phyloP scores from a whole-genome alignment of 1,140 invertebrate species.

The Lordiphosa collinella region DNA sequence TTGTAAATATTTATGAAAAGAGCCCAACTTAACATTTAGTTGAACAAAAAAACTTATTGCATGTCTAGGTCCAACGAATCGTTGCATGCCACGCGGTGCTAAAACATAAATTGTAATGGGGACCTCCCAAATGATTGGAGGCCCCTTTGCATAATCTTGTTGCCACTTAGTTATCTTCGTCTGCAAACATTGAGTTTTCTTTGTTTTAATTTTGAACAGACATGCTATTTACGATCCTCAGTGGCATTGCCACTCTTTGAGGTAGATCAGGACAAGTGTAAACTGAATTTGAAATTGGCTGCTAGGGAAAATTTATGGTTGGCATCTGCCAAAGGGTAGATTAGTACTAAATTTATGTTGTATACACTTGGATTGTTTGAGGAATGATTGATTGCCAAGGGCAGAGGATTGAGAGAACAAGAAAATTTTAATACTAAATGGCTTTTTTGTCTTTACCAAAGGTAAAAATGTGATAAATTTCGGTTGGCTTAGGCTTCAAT shows the following conservation, averaged over 20 bases:
- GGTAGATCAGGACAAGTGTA: background rate
- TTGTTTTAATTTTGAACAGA: constrained; percentile 35
- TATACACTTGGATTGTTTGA: too few relatives aligned
- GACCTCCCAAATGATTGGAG: constrained; percentile 30
- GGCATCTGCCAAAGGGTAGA: constrained; percentile 33
- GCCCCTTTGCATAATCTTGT: constrained; percentile 2
- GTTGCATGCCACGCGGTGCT: constrained; percentile 21
- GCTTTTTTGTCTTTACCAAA: too few relatives aligned
- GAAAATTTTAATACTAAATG: too few relatives aligned
- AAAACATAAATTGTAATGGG: background rate
- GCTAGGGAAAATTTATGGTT: constrained; percentile 21
- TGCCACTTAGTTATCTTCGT: constrained; percentile 22
- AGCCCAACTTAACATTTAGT: constrained; percentile 2
- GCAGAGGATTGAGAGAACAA: too few relatives aligned
- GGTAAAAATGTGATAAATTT: too few relatives aligned
- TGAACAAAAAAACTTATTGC: constrained; percentile 21
- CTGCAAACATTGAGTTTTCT: background rate
- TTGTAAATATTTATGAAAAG: constrained; percentile 35
- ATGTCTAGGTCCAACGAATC: background rate
- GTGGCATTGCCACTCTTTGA: constrained; percentile 1
- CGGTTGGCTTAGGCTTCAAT: too few relatives aligned
- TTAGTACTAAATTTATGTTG: constrained; percentile 21
- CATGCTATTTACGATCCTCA: constrained; percentile 31
- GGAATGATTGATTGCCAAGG: too few relatives aligned
- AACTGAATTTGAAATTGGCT: constrained; percentile 13